Evolutionary conservation across 2,888 invertebrate genomes (phyloP).

Genomic region (Rugalucina vietnamica): DNA sequence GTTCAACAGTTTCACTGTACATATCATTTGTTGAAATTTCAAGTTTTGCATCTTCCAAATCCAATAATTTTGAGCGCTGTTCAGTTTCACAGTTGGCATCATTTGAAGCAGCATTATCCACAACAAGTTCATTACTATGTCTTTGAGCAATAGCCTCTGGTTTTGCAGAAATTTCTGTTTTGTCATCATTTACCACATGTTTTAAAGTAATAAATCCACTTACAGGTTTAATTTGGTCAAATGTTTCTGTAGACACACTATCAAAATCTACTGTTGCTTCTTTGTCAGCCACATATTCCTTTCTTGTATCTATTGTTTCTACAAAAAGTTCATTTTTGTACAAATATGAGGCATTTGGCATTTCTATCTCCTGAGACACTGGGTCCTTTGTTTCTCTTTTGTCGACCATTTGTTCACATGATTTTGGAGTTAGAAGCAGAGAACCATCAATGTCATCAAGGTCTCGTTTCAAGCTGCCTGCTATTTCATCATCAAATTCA

Average conservation of each 20-base stretch:
- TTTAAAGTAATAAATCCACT: not conserved
- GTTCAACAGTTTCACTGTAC: not conserved
- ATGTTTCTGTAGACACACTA: not conserved
- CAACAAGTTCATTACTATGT: no score
- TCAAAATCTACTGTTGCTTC: not conserved
- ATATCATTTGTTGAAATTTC: not conserved
- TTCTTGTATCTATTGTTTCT: not conserved
- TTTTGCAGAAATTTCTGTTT: not conserved
- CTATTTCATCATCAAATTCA: no score
- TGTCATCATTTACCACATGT: not conserved
- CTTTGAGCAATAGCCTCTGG: not conserved
- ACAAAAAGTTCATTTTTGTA: not conserved
- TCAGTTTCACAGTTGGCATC: not conserved
- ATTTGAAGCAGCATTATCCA: not conserved
- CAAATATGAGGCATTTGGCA: not conserved
- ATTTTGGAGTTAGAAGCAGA: no score
- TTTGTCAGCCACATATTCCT: not conserved
- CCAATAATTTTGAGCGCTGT: not conserved
- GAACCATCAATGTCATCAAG: no score
- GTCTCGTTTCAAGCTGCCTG: no score
- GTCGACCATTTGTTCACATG: not conserved
- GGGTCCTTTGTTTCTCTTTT: not conserved
- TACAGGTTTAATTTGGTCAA: not conserved
- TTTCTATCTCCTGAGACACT: not conserved
- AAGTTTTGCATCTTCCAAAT: not conserved